These are phyloP conservation scores for Stichodactyla mertensii DNA, from an alignment of 64 coral and sea anemone species.

Conservation along the genomic window DNA sequence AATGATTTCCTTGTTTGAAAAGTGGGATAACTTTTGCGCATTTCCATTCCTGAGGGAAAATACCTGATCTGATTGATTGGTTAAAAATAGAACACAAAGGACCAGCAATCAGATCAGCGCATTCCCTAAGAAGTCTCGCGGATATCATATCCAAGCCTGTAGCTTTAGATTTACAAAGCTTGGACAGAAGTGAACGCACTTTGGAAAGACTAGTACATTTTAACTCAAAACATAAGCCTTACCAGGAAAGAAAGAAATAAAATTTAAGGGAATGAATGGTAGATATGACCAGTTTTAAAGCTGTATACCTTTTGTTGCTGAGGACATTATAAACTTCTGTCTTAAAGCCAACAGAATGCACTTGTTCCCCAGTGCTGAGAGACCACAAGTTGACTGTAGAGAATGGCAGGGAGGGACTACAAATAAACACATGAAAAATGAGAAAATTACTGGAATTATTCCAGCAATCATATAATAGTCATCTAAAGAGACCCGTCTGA, in stretches of 20 bases:
- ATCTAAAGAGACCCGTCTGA: no score
- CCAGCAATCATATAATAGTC: no score
- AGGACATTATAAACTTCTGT: constrained; percentile 94
- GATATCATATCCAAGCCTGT: constrained; percentile 8
- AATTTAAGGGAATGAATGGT: neutral
- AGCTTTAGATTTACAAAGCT: constrained; percentile 5
- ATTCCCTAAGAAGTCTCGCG: constrained; percentile 12
- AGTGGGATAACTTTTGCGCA: no score
- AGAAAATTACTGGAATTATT: neutral
- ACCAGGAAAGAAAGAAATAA: no score
- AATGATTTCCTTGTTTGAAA: no score
- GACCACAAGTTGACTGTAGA: constrained; percentile 98
- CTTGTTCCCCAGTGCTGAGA: constrained; percentile 69
- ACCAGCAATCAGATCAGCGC: constrained; percentile 26
- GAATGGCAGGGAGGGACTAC: constrained; percentile 82
- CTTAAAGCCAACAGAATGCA: constrained; percentile 92
- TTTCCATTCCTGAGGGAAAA: no score
- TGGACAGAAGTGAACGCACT: no score
- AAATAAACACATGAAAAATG: neutral
- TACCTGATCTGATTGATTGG: no score
- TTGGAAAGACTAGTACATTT: no score
- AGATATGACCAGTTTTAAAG: neutral
- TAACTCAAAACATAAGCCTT: no score
- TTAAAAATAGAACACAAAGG: neutral
- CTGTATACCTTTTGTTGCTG: constrained; percentile 68